These are phyloP conservation scores for Prionace glauca DNA, from an alignment of 2,797 vertebrate species.

Conservation along the genomic window DNA sequence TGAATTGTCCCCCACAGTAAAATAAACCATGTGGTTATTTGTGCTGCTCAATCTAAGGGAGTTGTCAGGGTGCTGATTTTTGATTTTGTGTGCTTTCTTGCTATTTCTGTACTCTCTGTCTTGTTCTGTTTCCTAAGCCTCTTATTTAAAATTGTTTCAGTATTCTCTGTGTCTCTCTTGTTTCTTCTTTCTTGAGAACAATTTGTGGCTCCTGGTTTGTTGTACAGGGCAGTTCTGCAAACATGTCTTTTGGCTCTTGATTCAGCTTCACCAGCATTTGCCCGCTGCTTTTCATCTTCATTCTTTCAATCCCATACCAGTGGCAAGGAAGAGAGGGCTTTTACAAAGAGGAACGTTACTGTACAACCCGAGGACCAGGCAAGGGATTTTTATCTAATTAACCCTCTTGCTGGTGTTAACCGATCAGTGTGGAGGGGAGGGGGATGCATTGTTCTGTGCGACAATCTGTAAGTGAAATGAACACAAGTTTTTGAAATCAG, in stretches of 20 bases:
- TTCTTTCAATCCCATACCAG: neutral
- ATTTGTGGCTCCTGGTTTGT: neutral
- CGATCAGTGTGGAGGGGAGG: neutral
- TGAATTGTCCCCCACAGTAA: neutral
- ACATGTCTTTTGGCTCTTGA: neutral
- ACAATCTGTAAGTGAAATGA: neutral
- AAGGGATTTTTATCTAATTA: neutral
- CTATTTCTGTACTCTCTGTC: constrained; percentile 1
- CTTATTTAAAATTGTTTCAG: neutral
- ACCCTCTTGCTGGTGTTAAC: neutral
- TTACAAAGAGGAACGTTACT: neutral
- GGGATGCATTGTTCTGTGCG: neutral
- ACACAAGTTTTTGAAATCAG: neutral
- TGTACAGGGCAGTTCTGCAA: neutral
- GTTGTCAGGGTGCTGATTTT: neutral
- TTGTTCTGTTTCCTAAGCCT: neutral
- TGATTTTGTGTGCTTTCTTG: neutral
- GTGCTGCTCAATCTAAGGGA: neutral
- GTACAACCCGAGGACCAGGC: neutral
- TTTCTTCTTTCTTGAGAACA: neutral
- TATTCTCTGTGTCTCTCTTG: neutral
- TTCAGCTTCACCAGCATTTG: neutral
- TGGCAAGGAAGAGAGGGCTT: neutral
- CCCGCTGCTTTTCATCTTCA: constrained; percentile 7
- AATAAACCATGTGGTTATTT: neutral